phyloP scores from a whole-genome alignment of 2,888 invertebrate genomes.

The Drosophila borborema region DNA sequence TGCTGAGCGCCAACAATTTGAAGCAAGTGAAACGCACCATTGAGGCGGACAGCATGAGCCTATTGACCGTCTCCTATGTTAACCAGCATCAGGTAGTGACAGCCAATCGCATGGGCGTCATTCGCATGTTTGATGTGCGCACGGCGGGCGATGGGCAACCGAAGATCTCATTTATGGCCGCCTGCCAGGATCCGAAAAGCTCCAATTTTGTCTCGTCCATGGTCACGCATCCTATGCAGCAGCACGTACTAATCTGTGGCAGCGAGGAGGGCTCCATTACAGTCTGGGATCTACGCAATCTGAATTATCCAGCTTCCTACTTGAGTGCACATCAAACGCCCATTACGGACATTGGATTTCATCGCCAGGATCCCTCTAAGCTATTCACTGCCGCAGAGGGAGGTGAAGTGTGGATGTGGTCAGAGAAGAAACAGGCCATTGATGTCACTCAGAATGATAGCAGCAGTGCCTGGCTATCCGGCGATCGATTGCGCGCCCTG shows the following conservation, averaged over 20 bases:
- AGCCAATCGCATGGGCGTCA: slow-evolving; percentile 94
- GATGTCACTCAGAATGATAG: slow-evolving; percentile 64
- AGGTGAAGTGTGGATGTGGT: slow-evolving; percentile 97
- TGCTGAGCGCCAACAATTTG: slow-evolving; percentile 86
- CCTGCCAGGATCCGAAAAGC: slow-evolving; percentile 88
- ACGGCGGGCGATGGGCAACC: slow-evolving; percentile 87
- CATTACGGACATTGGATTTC: slow-evolving; percentile 95
- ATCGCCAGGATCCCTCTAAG: slow-evolving; percentile 93
- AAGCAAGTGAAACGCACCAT: slow-evolving; percentile 85
- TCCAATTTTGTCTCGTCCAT: slow-evolving; percentile 90
- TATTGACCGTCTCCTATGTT: slow-evolving; percentile 91
- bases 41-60: slow-evolving; percentile 92
- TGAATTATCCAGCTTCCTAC: slow-evolving; percentile 92
- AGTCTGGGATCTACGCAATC: slow-evolving; percentile 95
- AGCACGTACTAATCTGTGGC: slow-evolving; percentile 93
- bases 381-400: slow-evolving; percentile 92
- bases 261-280: slow-evolving; percentile 94
- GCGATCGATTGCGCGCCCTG: slow-evolving; percentile 89
- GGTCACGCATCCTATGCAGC: slow-evolving; percentile 94
- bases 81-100: slow-evolving; percentile 90
- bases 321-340: slow-evolving; percentile 91
- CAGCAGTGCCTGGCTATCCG: slow-evolving; percentile 88
- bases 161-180: slow-evolving; percentile 88
- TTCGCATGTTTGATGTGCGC: slow-evolving; percentile 95
- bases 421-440: slow-evolving; percentile 87